Evolutionary conservation across 2,113 vertebrate genomes (phyloP).

Genomic region (Aplodontia rufa): DNA sequence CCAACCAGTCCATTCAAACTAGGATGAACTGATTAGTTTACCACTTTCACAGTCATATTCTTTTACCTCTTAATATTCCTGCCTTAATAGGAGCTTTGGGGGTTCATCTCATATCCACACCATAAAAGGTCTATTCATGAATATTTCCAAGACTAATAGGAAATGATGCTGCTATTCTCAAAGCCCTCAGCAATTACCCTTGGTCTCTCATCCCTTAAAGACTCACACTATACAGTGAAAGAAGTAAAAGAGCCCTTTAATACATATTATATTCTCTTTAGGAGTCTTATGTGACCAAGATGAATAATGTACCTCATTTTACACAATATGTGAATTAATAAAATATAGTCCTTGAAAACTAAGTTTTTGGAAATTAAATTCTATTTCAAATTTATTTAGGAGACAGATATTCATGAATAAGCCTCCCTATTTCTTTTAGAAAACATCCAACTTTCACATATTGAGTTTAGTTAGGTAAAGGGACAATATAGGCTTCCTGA

Average conservation of each 20-base stretch:
- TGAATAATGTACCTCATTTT: background rate
- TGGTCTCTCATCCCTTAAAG: background rate
- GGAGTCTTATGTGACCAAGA: background rate
- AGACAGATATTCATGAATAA: background rate
- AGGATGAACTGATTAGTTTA: no score
- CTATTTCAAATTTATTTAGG: background rate
- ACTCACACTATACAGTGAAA: background rate
- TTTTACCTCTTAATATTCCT: no score
- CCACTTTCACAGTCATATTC: no score
- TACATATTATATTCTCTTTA: background rate
- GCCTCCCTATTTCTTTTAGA: background rate
- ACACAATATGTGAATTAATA: background rate
- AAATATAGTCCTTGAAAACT: background rate
- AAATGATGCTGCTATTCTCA: background rate
- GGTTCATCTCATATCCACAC: no score
- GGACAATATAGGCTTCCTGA: background rate
- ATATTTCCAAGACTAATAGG: background rate
- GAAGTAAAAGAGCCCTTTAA: background rate
- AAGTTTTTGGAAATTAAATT: background rate
- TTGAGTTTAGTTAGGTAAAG: background rate
- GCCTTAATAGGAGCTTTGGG: no score
- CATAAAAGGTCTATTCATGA: background rate
- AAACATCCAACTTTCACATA: background rate
- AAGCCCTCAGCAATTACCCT: background rate
- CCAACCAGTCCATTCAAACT: no score